phyloP scores from a whole-genome alignment of 2,888 invertebrate species.

The Polydrusus cervinus region DNA sequence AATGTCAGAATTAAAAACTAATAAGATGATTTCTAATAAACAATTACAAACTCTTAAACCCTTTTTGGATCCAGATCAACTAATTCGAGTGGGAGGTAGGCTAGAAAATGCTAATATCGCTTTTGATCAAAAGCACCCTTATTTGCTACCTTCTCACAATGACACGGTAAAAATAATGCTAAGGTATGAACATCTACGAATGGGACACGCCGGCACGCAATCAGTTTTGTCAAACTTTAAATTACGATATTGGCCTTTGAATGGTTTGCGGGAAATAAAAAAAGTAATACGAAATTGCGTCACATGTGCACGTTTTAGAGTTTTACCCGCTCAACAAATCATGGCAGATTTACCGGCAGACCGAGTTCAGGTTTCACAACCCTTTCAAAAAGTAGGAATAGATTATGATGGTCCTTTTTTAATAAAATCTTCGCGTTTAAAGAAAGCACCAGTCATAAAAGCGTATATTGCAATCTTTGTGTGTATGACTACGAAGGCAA shows the following conservation, averaged over 20 bases:
- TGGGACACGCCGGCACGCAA: slow-evolving; percentile 39
- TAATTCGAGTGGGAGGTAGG: slow-evolving; percentile 50
- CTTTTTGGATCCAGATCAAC: slow-evolving; percentile 32
- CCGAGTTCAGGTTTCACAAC: slow-evolving; percentile 11
- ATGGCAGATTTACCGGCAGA: slow-evolving; percentile 33
- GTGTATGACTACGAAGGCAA: too few species aligned
- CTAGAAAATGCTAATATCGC: slow-evolving; percentile 31
- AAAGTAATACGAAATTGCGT: slow-evolving; percentile 27
- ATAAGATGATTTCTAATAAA: slow-evolving; percentile 27
- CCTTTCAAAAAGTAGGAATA: slow-evolving; percentile 47
- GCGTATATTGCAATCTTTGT: slow-evolving; percentile 33
- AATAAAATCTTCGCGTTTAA: slow-evolving; percentile 49
- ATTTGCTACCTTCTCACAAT: slow-evolving; percentile 41
- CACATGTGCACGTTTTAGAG: slow-evolving; percentile 24
- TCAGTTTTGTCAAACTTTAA: slow-evolving; percentile 28
- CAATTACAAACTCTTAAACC: slow-evolving; percentile 37
- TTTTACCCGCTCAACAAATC: slow-evolving; percentile 10
- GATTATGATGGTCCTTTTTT: slow-evolving; percentile 55
- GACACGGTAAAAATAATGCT: slow-evolving; percentile 9
- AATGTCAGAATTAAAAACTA: slow-evolving; percentile 30
- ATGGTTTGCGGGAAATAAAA: slow-evolving; percentile 39
- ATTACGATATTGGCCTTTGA: slow-evolving; percentile 50
- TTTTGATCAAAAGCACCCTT: too few species aligned
- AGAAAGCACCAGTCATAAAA: slow-evolving; percentile 44
- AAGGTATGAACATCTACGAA: slow-evolving; percentile 16